A percentile compares a stretch with the other conserved stretches of the same genome.
Conservation (phyloP, 2,888 invertebrate species). For the Eurytoma adleriae region DNA sequence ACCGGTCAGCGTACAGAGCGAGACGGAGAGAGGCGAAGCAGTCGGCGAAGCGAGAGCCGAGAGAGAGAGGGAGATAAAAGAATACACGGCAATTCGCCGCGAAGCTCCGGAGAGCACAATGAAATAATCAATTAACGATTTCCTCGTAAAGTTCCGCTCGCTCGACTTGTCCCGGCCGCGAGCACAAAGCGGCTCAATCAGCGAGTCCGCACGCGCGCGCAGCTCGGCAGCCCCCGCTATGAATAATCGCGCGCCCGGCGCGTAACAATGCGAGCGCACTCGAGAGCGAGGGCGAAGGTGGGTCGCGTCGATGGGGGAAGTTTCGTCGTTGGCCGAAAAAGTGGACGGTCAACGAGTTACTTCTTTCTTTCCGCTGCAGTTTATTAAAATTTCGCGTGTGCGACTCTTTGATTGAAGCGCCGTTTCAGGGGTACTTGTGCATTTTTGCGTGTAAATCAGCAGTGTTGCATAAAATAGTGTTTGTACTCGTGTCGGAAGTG, state of each 20-base stretch:
- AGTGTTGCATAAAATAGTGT: too few relatives aligned
- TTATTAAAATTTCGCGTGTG: too few relatives aligned
- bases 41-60: too few relatives aligned
- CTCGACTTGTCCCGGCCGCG: not conserved
- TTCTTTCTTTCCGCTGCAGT: too few relatives aligned
- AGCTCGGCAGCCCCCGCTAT: not conserved
- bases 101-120: conserved; percentile 5
- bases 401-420: too few relatives aligned
- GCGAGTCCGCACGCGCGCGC: not conserved
- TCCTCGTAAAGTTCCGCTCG: conserved; percentile 31
- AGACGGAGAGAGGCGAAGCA: not conserved
- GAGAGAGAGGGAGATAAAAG: not conserved
- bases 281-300: not conserved
- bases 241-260: too few relatives aligned
- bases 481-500: too few relatives aligned
- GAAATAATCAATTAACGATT: conserved; percentile 51
- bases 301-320: not conserved
- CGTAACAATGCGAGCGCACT: too few relatives aligned
- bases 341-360: too few relatives aligned
- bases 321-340: too few relatives aligned
- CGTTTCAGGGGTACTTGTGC: too few relatives aligned
- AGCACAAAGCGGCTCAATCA: conserved; percentile 33
- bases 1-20: not conserved
- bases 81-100: conserved; percentile 9
- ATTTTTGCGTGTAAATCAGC: too few relatives aligned